A percentile compares a stretch with the other conserved stretches of the same genome.
Conservation (phyloP, 2,797 vertebrate genomes). For the Chaetophractus vellerosus region DNA sequence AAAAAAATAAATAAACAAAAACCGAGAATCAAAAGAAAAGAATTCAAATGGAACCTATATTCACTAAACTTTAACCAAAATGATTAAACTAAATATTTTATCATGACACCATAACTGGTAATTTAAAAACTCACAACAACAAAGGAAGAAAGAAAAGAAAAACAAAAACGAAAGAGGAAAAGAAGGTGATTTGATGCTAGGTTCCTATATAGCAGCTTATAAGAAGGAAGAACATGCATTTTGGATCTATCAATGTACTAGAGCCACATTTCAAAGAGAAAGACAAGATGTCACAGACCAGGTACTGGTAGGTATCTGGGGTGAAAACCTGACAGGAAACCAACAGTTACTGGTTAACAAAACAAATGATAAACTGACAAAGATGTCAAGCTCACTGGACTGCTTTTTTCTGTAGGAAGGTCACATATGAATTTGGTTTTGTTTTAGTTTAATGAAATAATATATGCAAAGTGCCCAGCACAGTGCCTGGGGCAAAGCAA, state of each 20-base stretch:
- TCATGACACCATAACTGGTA: not conserved
- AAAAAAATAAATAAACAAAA: not conserved
- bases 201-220: not conserved
- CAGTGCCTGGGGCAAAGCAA: not conserved
- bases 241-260: not conserved
- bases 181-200: not conserved
- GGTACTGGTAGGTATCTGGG: not conserved
- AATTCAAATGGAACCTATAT: slow-evolving; percentile 24
- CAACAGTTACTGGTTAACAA: not conserved
- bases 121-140: slow-evolving; percentile 46
- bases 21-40: slow-evolving; percentile 35
- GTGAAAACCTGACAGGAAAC: not conserved
- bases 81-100: slow-evolving; percentile 23
- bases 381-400: not conserved
- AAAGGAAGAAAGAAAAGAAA: slow-evolving; percentile 37
- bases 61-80: slow-evolving; percentile 60
- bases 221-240: not conserved
- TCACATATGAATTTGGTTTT: not conserved
- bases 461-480: not conserved
- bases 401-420: not conserved
- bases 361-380: not conserved
- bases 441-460: slow-evolving; percentile 32
- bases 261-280: slow-evolving; percentile 36
- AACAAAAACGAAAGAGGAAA: slow-evolving; percentile 9
- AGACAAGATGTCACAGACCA: not conserved